Conservation (phyloP, 1,140 invertebrate genomes). For the Diploscapter pachys region DNA sequence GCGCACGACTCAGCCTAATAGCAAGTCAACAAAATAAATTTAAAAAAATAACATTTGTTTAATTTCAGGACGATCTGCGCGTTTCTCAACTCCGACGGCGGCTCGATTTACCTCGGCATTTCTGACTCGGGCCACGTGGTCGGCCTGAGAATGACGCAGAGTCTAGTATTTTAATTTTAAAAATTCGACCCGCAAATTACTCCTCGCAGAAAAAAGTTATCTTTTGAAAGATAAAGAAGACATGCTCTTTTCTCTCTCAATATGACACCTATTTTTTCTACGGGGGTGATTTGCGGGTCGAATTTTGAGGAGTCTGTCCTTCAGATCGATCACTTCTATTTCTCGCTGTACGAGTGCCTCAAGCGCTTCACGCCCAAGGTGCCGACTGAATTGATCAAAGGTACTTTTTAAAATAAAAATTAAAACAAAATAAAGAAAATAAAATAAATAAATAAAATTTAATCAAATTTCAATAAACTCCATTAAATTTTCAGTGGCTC, state of each 20-base stretch:
- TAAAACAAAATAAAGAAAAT: background rate
- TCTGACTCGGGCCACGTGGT: slow-evolving; percentile 18
- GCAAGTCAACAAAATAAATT: slow-evolving; percentile 14
- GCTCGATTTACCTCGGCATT: slow-evolving; percentile 14
- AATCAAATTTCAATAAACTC: too few species aligned
- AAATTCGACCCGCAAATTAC: background rate
- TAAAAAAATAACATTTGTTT: background rate
- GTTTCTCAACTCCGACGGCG: slow-evolving; percentile 27
- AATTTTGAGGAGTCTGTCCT: background rate
- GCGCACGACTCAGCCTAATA: slow-evolving; percentile 28
- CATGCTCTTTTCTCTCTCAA: background rate
- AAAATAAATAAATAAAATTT: slow-evolving; percentile 10
- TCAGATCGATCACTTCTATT: slow-evolving; percentile 25
- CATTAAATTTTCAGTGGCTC: too few species aligned
- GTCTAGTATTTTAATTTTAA: slow-evolving; percentile 10
- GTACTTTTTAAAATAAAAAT: slow-evolving; percentile 3
- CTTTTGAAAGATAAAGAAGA: background rate
- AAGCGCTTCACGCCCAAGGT: slow-evolving; percentile 17
- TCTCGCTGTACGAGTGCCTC: slow-evolving; percentile 14
- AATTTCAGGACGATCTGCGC: slow-evolving; percentile 31
- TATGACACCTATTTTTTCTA: too few species aligned
- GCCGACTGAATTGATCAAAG: slow-evolving; percentile 17
- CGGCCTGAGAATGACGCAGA: slow-evolving; percentile 24
- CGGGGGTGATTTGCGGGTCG: too few species aligned
- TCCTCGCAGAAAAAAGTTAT: background rate